phyloP scores from a whole-genome alignment of 1,140 invertebrate species.

The Popillia japonica region DNA sequence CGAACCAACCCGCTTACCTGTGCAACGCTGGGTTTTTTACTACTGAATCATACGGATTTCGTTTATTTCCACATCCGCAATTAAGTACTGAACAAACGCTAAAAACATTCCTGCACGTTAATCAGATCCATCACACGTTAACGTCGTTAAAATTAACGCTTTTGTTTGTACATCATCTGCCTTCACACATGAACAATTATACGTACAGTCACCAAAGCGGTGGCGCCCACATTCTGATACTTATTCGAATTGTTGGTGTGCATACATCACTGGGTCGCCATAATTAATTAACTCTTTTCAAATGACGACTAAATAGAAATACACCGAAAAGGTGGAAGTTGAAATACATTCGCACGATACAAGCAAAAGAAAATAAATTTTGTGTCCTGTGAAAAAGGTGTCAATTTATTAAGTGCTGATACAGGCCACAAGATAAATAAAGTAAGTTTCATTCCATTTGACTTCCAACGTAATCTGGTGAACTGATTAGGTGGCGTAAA shows the following conservation, averaged over 20 bases:
- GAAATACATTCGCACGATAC: too few relatives aligned
- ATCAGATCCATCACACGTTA: slow-evolving; percentile 34
- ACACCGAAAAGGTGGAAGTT: background rate
- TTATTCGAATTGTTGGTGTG: background rate
- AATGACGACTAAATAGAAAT: background rate
- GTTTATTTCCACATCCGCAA: slow-evolving; percentile 15
- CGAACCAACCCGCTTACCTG: background rate
- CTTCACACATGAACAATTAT: background rate
- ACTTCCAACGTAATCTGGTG: too few relatives aligned
- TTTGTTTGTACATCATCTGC: slow-evolving; percentile 31
- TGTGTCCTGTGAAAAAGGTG: too few relatives aligned
- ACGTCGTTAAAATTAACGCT: slow-evolving; percentile 27
- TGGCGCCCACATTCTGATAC: slow-evolving; percentile 16
- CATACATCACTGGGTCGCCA: background rate
- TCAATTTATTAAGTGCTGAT: too few relatives aligned
- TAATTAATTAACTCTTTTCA: slow-evolving; percentile 4
- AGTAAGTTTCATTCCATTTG: too few relatives aligned
- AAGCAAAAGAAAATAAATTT: too few relatives aligned
- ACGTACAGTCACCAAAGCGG: background rate
- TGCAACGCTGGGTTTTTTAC: background rate
- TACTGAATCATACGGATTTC: background rate
- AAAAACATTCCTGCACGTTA: slow-evolving; percentile 5
- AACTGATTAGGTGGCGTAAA: too few relatives aligned
- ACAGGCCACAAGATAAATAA: too few relatives aligned
- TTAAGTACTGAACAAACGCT: slow-evolving; percentile 11